Evolutionary conservation across 2,888 invertebrate species (phyloP), one percentile per base, ranked within the genome.

Genomic region (Dinocampus coccinellae): DNA sequence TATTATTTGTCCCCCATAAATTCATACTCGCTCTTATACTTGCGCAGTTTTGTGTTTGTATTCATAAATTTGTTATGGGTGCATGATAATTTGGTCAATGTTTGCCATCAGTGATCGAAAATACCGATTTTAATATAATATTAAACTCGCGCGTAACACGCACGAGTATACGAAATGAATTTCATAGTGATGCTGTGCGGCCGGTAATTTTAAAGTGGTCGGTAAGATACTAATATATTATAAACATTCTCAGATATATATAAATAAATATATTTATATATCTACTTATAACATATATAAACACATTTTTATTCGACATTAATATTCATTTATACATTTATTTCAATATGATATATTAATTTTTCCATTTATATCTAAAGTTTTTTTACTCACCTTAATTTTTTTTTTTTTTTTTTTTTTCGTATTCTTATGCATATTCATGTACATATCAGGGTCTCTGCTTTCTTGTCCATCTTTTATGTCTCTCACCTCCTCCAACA

Each of bases 141-240:
- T 33, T 58, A 65, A 60, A 57, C 36, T 58, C 47, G 53, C 55
- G 53, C 66, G 64, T 60, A 61, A 67, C 63, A 58, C 52, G 47
- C 70, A 64, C 52, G 62, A 29, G 61, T 65, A 10, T 47, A 47
- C 42, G 73, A 64, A 71, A 76, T 69, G 77, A 73, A 58, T 63
- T 58, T 70, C 55, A 72, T 63, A 69, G 68, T 71, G 60, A 29
- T 66, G 76, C 67, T 73, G 72, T 74, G 70, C 79, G 78, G 80
- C 80, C 80, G 79, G 80, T 81, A 79, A 82, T 82, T 79, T 78
- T 77, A 76, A 78, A 76, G 78, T 77, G 78, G 76, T 79, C 81
- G 81, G 83, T 83, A 81, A 83, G 82, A 76, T 60, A 39, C 34
- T 60, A 57, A 61, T 58, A 69, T 29, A n/a, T 65, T 16, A 22